Base-by-base conservation (phyloP, 1,140 invertebrate species). In the Acromyrmex heyeri region DNA sequence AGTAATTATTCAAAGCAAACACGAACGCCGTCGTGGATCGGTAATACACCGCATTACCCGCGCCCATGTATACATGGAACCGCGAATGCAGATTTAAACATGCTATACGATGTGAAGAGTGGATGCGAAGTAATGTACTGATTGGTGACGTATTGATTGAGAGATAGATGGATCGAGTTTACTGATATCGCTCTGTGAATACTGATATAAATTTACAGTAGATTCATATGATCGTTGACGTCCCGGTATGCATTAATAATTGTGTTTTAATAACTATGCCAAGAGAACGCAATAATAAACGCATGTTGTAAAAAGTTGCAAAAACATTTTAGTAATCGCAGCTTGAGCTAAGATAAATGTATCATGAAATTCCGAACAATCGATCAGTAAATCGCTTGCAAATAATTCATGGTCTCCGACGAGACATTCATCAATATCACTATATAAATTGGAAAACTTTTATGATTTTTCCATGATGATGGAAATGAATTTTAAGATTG, bases 1-100 rank as follows among this genome's bases (percentile, higher is more conserved):
- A 86, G 67, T 90, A 90, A 90, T 90, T 90, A 90, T 90, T 90
- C 88, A 90, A 90, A 78, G 88, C 85, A 90, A 90, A 87, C 88
- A 86, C 61, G 65, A 87, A 67, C 85, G 44, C 55, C 78, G 88
- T 89, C 88, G 88, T 79, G 61, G 85, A 87, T 86, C 85, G 87
- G 85, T 87, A 89, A 89, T 83, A 88, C 88, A 67, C 78, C 85
- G 88, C 53, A 90, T 90, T 88, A 90, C 50, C 34, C 55, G 86
- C 38, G 77, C 48, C 72, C 79, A 69, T 75, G 61, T 77, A 75
- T 57, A 67, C 55, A 76, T 70, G 48, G 2, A 18, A 44, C n/a
- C 55, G 48, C 62, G 44, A 30, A 55, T 61, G 50, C 61, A 50
- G 61, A 79, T 82, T 76, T 72, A 61, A 76, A 21, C 78, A 38